Base-by-base conservation (phyloP, 2,797 vertebrate genomes). In the Danionella dracula region DNA sequence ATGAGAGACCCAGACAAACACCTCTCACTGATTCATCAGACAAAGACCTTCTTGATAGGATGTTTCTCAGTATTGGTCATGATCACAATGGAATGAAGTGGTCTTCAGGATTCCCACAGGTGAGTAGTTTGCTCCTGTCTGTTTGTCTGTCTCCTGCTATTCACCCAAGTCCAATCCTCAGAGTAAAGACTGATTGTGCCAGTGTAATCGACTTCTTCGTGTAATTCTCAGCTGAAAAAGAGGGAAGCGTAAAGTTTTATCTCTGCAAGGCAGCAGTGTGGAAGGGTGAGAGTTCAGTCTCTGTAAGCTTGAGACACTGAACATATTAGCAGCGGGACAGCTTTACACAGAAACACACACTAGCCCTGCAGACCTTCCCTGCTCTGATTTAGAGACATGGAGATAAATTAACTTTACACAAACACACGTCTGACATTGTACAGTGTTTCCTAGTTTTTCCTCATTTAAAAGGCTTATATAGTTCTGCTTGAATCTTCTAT, bases 201-300 rank as follows among this genome's bases (percentile, higher is more conserved):
- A 71, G 79, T 76, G 79, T 88, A 89, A 89, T 90, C 85, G 82
- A 87, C 82, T 87, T 86, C 84, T 83, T 73, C 73, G 81, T 88
- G 85, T 87, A 88, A 84, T 84, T 83, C 83, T 81, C 80, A 80
- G 72, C 79, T 81, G 75, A 74, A 84, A 78, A 71, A 54, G 48
- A 77, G 72, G 58, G 45, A 68, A 74, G 62, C 57, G 2, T 80
- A 84, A 86, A 87, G 84, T 88, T 89, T 90, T 89, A 90, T 90
- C 88, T 87, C 76, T 45, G 75, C 44, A 44, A n/a, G 66, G 83
- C 87, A 90, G 87, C 82, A 74, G 71, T 76, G 66, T 73, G 80
- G 76, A 78, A 76, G 82, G 82, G 79, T 87, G 83, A 87, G 76
- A 73, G 85, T 84, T 85, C 84, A 80, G 65, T 78, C 79, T 76